Conservation (phyloP, 2,888 invertebrate genomes). For the Pollenia labialis region DNA sequence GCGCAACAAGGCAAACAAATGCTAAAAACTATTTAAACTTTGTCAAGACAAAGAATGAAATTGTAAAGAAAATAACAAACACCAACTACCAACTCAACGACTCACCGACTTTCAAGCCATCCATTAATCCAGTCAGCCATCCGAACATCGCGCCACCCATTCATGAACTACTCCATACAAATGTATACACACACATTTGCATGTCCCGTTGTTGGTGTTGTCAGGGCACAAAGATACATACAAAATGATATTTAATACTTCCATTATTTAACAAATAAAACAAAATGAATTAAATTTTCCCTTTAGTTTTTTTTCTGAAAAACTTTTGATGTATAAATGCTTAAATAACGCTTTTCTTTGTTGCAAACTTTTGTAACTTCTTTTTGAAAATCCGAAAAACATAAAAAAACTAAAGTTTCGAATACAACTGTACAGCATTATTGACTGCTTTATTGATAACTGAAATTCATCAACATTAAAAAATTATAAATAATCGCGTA, state of each 20-base stretch:
- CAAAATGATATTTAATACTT: slow-evolving; percentile 47
- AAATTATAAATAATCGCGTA: background rate
- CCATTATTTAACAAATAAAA: slow-evolving; percentile 8
- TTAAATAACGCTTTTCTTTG: slow-evolving; percentile 50
- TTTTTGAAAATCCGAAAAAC: slow-evolving; percentile 4
- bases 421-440: slow-evolving; percentile 4
- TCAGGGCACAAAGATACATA: background rate
- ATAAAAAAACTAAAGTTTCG: background rate
- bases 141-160: background rate
- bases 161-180: background rate
- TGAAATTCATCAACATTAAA: background rate
- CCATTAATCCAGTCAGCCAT: slow-evolving; percentile 12
- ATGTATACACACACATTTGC: background rate
- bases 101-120: slow-evolving; percentile 10
- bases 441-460: slow-evolving; percentile 4
- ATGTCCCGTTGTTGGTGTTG: background rate
- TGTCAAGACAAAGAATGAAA: slow-evolving; percentile 52
- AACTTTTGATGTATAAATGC: slow-evolving; percentile 46
- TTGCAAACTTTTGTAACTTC: slow-evolving; percentile 25
- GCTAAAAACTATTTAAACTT: slow-evolving; percentile 65
- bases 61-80: slow-evolving; percentile 53
- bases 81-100: slow-evolving; percentile 11
- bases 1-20: slow-evolving; percentile 49
- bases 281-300: background rate
- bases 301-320: slow-evolving; percentile 14